A percentile compares a stretch with the other conserved stretches of the same genome.
Evolutionary conservation across 1,140 invertebrate genomes (phyloP).

Genomic region (Brachionus plicatilis): DNA sequence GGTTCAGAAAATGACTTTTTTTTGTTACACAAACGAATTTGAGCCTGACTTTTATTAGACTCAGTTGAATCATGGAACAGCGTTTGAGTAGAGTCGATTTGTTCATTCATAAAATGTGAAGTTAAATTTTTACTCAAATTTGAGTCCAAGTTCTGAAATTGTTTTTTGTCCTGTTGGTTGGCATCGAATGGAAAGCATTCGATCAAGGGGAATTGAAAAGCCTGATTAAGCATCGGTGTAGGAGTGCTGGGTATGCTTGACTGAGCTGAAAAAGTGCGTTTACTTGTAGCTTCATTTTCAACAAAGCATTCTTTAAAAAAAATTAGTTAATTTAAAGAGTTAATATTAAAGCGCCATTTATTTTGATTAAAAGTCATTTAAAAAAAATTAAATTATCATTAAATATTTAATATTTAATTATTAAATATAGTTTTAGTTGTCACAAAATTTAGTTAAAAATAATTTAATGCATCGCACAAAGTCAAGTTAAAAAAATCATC

Average conservation of each 20-base stretch:
- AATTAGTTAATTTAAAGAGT: background rate
- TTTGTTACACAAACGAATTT: background rate
- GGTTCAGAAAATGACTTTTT: background rate
- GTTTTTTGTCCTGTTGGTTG: background rate
- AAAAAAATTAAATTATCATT: too few species aligned
- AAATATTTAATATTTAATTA: too few species aligned
- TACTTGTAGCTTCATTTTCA: background rate
- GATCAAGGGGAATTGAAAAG: background rate
- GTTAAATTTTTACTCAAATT: constrained; percentile 22
- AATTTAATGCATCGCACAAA: too few species aligned
- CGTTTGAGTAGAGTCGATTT: background rate
- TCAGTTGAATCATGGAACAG: background rate
- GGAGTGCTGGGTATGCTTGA: background rate
- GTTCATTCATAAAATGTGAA: constrained; percentile 7
- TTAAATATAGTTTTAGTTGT: too few species aligned
- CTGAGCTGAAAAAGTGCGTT: background rate
- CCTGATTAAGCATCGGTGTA: background rate
- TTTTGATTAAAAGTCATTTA: too few species aligned
- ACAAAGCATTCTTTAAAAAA: background rate
- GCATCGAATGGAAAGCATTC: background rate
- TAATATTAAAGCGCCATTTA: too few species aligned
- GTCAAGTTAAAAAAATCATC: too few species aligned
- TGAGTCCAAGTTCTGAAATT: background rate
- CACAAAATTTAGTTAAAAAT: too few species aligned
- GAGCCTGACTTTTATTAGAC: background rate